These are phyloP conservation scores for Anagyrus pseudococci DNA, from an alignment of 2,888 invertebrate genomes.

Conservation along the genomic window DNA sequence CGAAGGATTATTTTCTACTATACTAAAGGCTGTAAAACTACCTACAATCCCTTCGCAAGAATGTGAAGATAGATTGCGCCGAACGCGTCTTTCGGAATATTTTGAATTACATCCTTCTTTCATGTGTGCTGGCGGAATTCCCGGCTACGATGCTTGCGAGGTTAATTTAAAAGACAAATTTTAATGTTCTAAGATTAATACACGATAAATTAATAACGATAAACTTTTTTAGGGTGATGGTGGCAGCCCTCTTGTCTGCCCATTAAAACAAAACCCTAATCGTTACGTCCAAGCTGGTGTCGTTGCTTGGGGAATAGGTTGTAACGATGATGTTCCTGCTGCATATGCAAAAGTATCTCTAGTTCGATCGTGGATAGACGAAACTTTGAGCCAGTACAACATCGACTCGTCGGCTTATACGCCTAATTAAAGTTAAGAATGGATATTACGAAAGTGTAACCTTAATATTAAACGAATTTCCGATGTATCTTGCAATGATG, in stretches of 20 bases:
- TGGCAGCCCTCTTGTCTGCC: slow-evolving; percentile 35
- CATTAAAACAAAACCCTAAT: slow-evolving; percentile 11
- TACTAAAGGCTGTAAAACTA: slow-evolving; percentile 27
- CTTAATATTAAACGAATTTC: no score
- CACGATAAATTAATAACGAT: no score
- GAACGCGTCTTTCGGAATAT: slow-evolving; percentile 33
- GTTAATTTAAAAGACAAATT: slow-evolving; percentile 16
- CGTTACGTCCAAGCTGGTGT: slow-evolving; percentile 36
- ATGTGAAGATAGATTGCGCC: slow-evolving; percentile 24
- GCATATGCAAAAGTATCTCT: slow-evolving; percentile 33
- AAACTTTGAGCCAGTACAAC: slow-evolving; percentile 8
- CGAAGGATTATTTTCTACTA: slow-evolving; percentile 23
- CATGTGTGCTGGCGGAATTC: slow-evolving; percentile 36
- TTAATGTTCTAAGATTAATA: not conserved
- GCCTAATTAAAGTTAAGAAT: no score
- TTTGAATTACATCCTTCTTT: slow-evolving; percentile 33
- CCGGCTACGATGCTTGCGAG: slow-evolving; percentile 29
- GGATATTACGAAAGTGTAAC: no score
- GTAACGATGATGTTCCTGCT: slow-evolving; percentile 27
- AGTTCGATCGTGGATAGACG: slow-evolving; percentile 31
- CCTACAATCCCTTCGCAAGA: slow-evolving; percentile 14
- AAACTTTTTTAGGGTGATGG: slow-evolving; percentile 36
- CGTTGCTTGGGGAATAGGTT: slow-evolving; percentile 38
- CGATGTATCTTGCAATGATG: no score
- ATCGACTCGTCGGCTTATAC: slow-evolving; percentile 23